Conservation (phyloP, 2,113 vertebrate species). For the Andinoacara biseriatus region DNA sequence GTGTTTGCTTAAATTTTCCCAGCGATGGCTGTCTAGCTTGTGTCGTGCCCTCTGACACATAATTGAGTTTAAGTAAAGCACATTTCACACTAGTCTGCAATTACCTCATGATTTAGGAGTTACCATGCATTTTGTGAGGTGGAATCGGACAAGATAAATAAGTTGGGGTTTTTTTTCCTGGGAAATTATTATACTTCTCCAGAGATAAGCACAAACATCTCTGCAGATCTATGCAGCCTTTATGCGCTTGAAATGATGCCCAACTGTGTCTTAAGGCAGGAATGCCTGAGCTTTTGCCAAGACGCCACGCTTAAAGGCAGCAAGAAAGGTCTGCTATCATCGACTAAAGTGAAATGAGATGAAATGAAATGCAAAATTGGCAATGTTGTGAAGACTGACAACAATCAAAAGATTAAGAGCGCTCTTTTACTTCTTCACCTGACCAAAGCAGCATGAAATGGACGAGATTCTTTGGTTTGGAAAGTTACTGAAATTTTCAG, state of each 20-base stretch:
- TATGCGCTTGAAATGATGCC: background rate
- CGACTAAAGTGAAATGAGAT: background rate
- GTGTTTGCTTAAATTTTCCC: slow-evolving; percentile 16
- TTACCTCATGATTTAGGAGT: slow-evolving; percentile 46
- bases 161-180: background rate
- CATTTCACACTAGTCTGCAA: slow-evolving; percentile 21
- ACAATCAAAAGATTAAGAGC: background rate
- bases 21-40: slow-evolving; percentile 4
- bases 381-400: background rate
- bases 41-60: slow-evolving; percentile 17
- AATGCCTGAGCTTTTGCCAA: slow-evolving; percentile 12
- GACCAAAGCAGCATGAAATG: background rate
- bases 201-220: background rate
- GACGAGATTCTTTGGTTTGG: background rate
- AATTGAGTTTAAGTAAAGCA: slow-evolving; percentile 40
- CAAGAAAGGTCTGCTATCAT: background rate
- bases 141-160: slow-evolving; percentile 1
- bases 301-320: background rate
- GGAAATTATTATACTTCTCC: background rate
- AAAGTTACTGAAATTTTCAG: background rate
- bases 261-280: background rate
- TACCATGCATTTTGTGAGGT: slow-evolving; percentile 5
- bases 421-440: background rate
- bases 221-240: background rate
- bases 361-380: background rate